Evolutionary conservation across 2,888 invertebrate genomes (phyloP), one percentile per base, ranked within the genome.

Genomic region (Holacanthella duospinosa): DNA sequence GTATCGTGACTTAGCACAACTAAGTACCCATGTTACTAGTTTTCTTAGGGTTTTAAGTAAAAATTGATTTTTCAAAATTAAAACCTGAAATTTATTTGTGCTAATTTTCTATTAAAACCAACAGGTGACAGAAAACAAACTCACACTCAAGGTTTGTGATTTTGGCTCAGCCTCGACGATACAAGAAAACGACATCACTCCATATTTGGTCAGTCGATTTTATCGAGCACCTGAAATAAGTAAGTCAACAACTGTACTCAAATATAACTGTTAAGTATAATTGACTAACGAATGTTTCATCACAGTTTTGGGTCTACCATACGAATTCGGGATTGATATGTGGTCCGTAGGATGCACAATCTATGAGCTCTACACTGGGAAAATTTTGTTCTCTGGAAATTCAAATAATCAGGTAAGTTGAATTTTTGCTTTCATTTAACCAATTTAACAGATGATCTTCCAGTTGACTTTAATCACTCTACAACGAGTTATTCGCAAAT

Each of bases 271-370:
- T 21, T n/a, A n/a, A n/a, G n/a, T n/a, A n/a, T n/a, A n/a, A n/a
- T n/a, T n/a, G n/a, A n/a, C n/a, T n/a, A n/a, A n/a, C n/a, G n/a
- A n/a, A n/a, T n/a, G n/a, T n/a, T n/a, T n/a, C n/a, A n/a, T n/a
- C n/a, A 71, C 77, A 86, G 85, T 99, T 76, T 82, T 99, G 69
- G 99, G 99, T 25, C 88, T 95, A 73, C 86, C 89, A 0, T 97
- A 99, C 79, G 97, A 97, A 78, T 89, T 89, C 79, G 93, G 89
- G n/a, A 91, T 99, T 73, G 99, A 99, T 77, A 89, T 96, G 86
- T 99, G 99, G 97, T 95, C 96, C 1, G 92, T 93, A 0, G 99
- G 93, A 0, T 95, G 94, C 77, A 99, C 99, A 19, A 87, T 99
- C 73, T 99, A 89, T 55, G 99, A 99, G 78, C 80, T 99, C 64